Evolutionary conservation across 2,888 invertebrate species (phyloP).

Genomic region (Proisotoma minuta): DNA sequence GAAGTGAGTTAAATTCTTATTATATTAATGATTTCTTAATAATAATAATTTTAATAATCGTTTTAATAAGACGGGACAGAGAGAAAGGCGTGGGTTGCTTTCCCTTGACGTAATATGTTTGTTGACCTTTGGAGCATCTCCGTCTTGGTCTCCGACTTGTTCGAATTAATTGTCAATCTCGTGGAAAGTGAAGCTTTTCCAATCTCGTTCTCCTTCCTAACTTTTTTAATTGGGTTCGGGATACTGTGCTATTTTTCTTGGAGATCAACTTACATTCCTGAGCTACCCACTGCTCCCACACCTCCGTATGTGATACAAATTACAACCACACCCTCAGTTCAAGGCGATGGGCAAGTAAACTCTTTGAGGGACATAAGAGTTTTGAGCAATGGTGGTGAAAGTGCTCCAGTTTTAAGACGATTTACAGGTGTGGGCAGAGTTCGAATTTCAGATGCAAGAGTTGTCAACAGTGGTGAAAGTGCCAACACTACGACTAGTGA

Average conservation of each 20-base stretch:
- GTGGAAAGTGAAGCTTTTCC: constrained; percentile 26
- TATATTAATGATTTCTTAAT: no score
- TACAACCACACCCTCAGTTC: constrained; percentile 19
- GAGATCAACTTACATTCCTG: constrained; percentile 43
- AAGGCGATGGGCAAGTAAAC: constrained; percentile 23
- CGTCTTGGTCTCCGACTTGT: constrained; percentile 35
- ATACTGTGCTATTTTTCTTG: constrained; percentile 36
- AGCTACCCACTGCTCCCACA: constrained; percentile 37
- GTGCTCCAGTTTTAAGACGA: no score
- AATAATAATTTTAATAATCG: no score
- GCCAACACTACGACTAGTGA: no score
- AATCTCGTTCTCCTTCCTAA: constrained; percentile 27
- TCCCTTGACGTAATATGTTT: no score
- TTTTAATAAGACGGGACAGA: no score
- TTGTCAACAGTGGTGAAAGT: not conserved
- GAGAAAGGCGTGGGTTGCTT: no score
- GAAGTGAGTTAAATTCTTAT: no score
- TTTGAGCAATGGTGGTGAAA: constrained; percentile 35
- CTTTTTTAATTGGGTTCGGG: constrained; percentile 18
- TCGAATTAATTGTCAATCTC: constrained; percentile 33
- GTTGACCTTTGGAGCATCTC: constrained; percentile 40
- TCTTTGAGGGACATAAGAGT: constrained; percentile 39
- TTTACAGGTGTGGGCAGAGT: not conserved
- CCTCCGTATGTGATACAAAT: constrained; percentile 43
- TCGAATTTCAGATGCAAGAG: not conserved